Conservation (phyloP, 2,113 vertebrate genomes). For the Pica pica region DNA sequence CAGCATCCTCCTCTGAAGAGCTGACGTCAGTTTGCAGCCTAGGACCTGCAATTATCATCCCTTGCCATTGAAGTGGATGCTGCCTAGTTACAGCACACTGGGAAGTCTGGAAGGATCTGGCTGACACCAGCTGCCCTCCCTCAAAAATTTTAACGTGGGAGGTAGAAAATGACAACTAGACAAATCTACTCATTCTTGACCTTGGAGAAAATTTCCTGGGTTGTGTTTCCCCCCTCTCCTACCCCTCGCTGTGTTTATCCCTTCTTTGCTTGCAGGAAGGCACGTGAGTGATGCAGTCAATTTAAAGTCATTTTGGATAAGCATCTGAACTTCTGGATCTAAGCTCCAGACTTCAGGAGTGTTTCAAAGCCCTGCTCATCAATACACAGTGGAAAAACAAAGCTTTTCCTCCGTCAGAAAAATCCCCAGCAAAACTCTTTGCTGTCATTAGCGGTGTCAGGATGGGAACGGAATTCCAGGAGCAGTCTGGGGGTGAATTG, state of each 20-base stretch:
- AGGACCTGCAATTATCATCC: slow-evolving; percentile 65
- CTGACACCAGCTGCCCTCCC: slow-evolving; percentile 46
- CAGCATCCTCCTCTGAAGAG: slow-evolving; percentile 50
- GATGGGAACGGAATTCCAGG: not conserved
- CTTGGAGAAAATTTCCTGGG: not conserved
- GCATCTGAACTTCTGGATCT: not conserved
- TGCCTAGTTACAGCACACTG: slow-evolving; percentile 39
- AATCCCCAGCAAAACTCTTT: not conserved
- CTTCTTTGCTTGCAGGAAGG: not conserved
- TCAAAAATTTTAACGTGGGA: not conserved
- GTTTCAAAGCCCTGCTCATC: not conserved
- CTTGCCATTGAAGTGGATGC: slow-evolving; percentile 26
- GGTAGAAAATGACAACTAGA: not conserved
- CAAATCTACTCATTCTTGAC: not conserved
- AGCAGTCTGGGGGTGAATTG: not conserved
- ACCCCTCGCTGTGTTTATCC: not conserved
- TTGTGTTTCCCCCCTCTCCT: not conserved
- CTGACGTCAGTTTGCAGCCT: slow-evolving; percentile 53
- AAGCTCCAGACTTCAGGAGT: not conserved
- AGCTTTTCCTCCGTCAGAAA: not conserved
- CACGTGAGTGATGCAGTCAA: not conserved
- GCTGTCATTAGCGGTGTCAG: not conserved
- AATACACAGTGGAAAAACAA: not conserved
- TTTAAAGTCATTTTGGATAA: not conserved
- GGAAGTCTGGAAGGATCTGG: not conserved